Evolutionary conservation across 2,113 vertebrate genomes (phyloP), one percentile per base, ranked within the genome.

Genomic region (Poecilia latipinna): DNA sequence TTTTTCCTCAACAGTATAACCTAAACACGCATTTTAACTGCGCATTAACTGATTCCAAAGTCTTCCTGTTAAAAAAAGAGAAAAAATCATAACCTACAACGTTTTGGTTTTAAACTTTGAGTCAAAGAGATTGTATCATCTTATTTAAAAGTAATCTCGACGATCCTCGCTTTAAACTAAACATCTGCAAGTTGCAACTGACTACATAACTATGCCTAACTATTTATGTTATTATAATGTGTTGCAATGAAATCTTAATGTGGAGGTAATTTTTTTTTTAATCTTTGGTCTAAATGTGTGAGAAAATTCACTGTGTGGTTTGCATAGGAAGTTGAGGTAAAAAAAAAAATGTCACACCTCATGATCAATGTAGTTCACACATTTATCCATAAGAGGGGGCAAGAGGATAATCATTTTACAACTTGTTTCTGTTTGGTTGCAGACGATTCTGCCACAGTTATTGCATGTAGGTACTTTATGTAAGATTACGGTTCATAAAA

Each of bases 301-400:
- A 28, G 44, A n/a, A 44, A 5, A 31, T 29, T 48, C 19, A 54
- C n/a, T n/a, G 7, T 22, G 22, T 26, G 7, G 31, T 68, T 51
- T 51, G 48, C 48, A 24, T 22, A 8, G 48, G 48, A 24, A 54
- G 22, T 24, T 54, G 2, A 54, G 48, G 39, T 42, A 10, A 37
- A 37, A 37, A 37, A 37, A 42, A 42, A 35, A 35, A 8, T 15
- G 4, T 51, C 6, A 54, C 22, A 1, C 7, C 48, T 57, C 8
- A n/a, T 24, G 24, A 26, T 12, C 2, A 42, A 0, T 77, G 70
- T 32, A 13, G 11, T 35, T 63, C n/a, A 1, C 3, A 0, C 0
- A 5, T 0, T 37, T 32, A n/a, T 57, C 74, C 80, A 69, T 68
- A 35, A 28, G 80, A 63, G 28, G 71, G 51, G 8, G 51, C 44